Evolutionary conservation across 2,888 invertebrate species (phyloP).

Genomic region (Meteorus cinctellus): DNA sequence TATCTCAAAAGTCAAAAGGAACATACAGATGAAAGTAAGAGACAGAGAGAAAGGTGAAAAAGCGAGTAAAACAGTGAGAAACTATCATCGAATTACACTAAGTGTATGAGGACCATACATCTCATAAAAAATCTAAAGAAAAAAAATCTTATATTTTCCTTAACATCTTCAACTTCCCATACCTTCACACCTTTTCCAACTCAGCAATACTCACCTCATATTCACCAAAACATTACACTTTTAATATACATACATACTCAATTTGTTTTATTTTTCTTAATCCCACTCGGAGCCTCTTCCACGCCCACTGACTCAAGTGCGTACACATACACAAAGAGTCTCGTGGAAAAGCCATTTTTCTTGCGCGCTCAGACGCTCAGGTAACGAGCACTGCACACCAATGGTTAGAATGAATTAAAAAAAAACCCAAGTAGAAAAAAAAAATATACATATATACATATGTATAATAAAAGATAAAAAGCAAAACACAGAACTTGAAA

Average conservation of each 20-base stretch:
- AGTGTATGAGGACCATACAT: background rate
- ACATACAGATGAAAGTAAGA: background rate
- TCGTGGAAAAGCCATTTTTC: slow-evolving; percentile 25
- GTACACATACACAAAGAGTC: slow-evolving; percentile 2
- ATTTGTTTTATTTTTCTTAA: background rate
- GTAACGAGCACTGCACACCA: slow-evolving; percentile 12
- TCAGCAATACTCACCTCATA: background rate
- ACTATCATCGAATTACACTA: background rate
- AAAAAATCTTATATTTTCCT: background rate
- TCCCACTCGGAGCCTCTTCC: background rate
- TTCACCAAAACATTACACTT: background rate
- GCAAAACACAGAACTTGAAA: background rate
- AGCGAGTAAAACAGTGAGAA: background rate
- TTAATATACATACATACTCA: background rate
- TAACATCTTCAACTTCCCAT: background rate
- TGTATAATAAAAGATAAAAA: background rate
- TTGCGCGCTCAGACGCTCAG: slow-evolving; percentile 2
- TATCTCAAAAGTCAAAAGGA: slow-evolving; percentile 3
- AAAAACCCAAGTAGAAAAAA: background rate
- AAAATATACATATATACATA: background rate
- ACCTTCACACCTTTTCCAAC: background rate
- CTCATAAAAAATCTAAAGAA: background rate
- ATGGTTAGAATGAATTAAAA: background rate
- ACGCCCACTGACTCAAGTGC: background rate
- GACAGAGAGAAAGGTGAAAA: background rate